Evolutionary conservation across 2,888 invertebrate species (phyloP).

Genomic region (Drosophila colorata): DNA sequence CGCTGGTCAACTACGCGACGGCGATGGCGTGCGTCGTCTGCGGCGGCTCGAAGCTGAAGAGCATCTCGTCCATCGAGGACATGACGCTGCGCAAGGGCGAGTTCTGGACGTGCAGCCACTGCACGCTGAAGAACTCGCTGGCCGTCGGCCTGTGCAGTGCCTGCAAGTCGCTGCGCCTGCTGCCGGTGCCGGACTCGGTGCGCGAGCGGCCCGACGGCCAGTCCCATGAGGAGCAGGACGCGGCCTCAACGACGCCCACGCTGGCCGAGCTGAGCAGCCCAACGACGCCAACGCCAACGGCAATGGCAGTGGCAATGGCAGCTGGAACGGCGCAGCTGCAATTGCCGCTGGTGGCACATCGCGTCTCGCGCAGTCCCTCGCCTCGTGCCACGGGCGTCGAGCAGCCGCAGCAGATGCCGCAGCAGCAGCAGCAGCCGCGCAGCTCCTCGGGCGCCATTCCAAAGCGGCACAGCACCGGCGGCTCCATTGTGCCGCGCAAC

Average conservation of each 20-base stretch:
- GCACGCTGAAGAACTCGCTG: conserved; percentile 92
- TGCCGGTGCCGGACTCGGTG: conserved; percentile 59
- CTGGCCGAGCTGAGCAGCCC: neutral
- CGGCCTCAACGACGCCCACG: conserved; percentile 1
- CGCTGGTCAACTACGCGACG: conserved; percentile 91
- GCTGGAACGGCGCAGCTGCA: conserved; percentile 22
- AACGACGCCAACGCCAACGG: conserved; percentile 7
- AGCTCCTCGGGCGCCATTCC: conserved; percentile 83
- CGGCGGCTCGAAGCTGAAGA: conserved; percentile 92
- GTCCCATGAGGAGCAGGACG: conserved; percentile 68
- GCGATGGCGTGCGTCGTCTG: conserved; percentile 93
- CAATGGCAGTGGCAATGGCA: too few relatives aligned
- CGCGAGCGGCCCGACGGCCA: conserved; percentile 70
- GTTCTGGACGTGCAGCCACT: conserved; percentile 92
- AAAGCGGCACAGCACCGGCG: conserved; percentile 82
- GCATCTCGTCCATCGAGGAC: conserved; percentile 88
- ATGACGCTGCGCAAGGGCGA: conserved; percentile 90
- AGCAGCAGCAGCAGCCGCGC: conserved; percentile 83
- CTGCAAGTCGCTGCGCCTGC: conserved; percentile 88
- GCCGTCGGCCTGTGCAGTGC: conserved; percentile 89
- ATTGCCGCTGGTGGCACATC: conserved; percentile 32
- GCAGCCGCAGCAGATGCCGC: conserved; percentile 9
- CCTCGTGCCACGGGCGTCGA: conserved; percentile 81
- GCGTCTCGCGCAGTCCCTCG: conserved; percentile 86
- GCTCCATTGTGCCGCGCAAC: conserved; percentile 64